phyloP scores from a whole-genome alignment of 2,888 invertebrate genomes.

The Caenorhabditis macrosperma region DNA sequence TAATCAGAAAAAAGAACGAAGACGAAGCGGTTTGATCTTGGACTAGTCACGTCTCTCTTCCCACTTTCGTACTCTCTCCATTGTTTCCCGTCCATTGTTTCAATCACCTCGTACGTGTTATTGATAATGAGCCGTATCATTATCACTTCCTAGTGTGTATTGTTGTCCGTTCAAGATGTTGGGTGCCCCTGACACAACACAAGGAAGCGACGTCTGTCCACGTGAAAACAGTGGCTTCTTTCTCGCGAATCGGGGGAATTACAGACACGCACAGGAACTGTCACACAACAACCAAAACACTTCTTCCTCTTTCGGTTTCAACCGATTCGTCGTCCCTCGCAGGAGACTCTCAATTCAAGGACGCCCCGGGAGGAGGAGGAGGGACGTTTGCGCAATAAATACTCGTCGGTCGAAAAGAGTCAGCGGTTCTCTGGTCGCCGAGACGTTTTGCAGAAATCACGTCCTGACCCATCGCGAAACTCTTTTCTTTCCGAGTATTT shows the following conservation, averaged over 20 bases:
- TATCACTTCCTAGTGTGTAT: neutral
- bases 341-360: neutral
- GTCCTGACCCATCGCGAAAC: slow-evolving; percentile 30
- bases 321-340: neutral
- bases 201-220: neutral
- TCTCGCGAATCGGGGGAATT: neutral
- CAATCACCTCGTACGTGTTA: neutral
- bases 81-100: neutral
- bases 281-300: neutral
- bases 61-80: neutral
- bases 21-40: slow-evolving; percentile 24
- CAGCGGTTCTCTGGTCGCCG: slow-evolving; percentile 27
- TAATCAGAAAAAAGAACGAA: neutral
- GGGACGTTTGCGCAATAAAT: neutral
- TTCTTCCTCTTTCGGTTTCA: neutral
- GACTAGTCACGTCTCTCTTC: neutral
- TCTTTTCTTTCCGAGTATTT: slow-evolving; percentile 23
- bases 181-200: neutral
- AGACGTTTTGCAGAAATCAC: slow-evolving; percentile 49
- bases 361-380: too few species aligned
- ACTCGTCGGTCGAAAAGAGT: slow-evolving; percentile 10
- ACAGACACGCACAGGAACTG: neutral
- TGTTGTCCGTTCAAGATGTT: neutral
- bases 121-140: neutral
- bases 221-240: neutral